Conservation (phyloP, 2,113 vertebrate genomes). For the Phasianus colchicus region DNA sequence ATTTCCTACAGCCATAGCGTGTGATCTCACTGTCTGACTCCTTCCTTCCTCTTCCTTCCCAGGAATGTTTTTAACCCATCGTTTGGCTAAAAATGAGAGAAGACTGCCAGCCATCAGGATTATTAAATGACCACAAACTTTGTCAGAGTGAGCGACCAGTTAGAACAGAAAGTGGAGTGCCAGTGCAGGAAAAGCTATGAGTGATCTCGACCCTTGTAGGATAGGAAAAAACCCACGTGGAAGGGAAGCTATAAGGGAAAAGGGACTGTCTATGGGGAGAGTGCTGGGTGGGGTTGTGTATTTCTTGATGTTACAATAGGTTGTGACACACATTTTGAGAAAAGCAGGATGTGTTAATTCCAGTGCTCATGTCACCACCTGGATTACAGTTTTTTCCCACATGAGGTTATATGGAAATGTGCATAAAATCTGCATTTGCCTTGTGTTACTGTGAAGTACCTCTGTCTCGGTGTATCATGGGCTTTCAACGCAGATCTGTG, state of each 20-base stretch:
- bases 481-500: neutral
- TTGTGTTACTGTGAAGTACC: neutral
- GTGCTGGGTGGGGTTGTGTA: neutral
- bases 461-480: neutral
- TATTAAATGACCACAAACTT: neutral
- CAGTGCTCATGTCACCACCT: fast-evolving
- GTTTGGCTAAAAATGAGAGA: neutral
- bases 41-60: conserved; percentile 61
- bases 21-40: conserved; percentile 49
- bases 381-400: neutral
- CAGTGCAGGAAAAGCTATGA: neutral
- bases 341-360: neutral
- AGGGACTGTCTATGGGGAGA: neutral
- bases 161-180: neutral
- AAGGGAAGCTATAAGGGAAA: neutral
- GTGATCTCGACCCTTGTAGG: neutral
- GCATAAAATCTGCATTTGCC: neutral
- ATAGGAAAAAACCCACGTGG: neutral
- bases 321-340: neutral
- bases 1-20: neutral
- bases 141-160: neutral
- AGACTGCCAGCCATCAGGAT: neutral
- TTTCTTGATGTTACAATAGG: neutral
- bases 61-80: conserved; percentile 43
- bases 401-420: neutral